Evolutionary conservation across 2,113 vertebrate species (phyloP).

Genomic region (Tetrao urogallus): DNA sequence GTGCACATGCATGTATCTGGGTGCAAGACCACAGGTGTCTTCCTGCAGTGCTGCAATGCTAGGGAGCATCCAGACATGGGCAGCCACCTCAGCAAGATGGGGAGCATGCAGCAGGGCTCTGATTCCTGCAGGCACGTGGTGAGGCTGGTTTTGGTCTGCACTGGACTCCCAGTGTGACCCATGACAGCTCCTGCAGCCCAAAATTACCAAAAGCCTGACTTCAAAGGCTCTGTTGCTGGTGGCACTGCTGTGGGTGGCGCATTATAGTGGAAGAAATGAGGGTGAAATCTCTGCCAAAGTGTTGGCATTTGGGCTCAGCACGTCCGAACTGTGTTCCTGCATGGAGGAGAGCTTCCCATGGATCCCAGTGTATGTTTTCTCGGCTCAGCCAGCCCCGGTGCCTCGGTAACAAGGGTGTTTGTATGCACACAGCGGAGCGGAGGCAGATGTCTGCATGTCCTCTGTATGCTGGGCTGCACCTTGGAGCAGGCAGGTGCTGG

Average conservation of each 20-base stretch:
- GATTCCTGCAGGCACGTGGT: constrained; percentile 1
- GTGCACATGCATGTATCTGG: rapidly evolving
- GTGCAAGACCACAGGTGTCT: rapidly evolving
- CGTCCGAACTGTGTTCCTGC: rapidly evolving
- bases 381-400: rapidly evolving
- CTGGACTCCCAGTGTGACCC: background rate
- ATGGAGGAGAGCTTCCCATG: no score
- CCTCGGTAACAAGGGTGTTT: background rate
- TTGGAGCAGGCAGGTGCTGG: background rate
- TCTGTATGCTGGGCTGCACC: background rate
- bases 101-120: background rate
- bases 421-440: rapidly evolving
- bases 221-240: background rate
- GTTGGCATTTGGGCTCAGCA: rapidly evolving
- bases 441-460: background rate
- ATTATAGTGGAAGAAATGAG: background rate
- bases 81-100: background rate
- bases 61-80: background rate
- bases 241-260: rapidly evolving
- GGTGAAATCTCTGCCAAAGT: background rate
- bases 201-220: background rate
- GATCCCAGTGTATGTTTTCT: background rate
- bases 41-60: background rate
- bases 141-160: background rate
- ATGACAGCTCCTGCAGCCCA: background rate